These are phyloP conservation scores for Hydrolagus affinis DNA, from an alignment of 2,113 vertebrate genomes.

Conservation along the genomic window DNA sequence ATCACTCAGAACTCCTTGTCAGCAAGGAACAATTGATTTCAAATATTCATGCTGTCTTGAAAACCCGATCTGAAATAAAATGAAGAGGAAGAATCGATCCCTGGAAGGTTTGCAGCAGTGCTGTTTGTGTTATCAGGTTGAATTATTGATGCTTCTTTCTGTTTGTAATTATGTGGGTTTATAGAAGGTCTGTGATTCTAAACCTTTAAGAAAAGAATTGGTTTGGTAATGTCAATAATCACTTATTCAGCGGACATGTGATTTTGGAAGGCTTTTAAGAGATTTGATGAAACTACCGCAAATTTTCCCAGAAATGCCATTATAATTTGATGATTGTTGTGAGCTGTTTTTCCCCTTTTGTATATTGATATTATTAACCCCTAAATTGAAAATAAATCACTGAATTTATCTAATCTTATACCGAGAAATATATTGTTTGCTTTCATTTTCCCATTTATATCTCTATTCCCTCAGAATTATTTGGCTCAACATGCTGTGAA, in stretches of 20 bases:
- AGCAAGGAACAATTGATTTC: slow-evolving; percentile 2
- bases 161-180: background rate
- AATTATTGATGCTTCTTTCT: background rate
- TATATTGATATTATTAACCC: background rate
- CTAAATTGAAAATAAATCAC: background rate
- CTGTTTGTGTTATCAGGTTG: background rate
- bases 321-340: background rate
- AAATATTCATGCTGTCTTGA: background rate
- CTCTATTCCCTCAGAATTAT: background rate
- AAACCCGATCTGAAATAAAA: background rate
- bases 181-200: background rate
- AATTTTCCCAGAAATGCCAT: background rate
- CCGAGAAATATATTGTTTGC: background rate
- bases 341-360: background rate
- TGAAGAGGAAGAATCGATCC: background rate
- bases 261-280: slow-evolving; percentile 5
- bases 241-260: background rate
- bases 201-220: slow-evolving; percentile 7
- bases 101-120: background rate
- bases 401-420: slow-evolving; percentile 2
- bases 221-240: background rate
- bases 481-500: background rate
- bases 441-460: background rate
- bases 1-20: background rate
- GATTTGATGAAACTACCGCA: background rate